These are phyloP conservation scores for Ochotona princeps DNA, from an alignment of 2,113 vertebrate species.

Conservation along the genomic window DNA sequence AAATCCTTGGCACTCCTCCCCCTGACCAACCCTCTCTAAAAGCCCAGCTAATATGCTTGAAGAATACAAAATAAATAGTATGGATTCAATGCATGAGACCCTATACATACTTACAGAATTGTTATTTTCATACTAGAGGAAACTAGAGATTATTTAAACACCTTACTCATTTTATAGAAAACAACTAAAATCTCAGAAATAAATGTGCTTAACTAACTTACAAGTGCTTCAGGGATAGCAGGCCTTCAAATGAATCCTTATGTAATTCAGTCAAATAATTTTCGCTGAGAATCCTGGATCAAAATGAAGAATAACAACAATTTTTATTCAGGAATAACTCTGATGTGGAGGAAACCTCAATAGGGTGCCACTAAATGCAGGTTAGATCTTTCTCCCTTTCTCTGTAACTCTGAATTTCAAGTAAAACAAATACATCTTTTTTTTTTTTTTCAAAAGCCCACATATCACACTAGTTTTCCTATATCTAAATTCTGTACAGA, in stretches of 20 bases:
- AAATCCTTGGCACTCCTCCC: too few relatives aligned
- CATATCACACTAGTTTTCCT: too few relatives aligned
- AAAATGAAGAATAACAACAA: neutral
- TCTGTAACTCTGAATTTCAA: too few relatives aligned
- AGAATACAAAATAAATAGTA: neutral
- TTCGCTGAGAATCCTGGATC: conserved; percentile 74
- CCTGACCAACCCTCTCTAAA: too few relatives aligned
- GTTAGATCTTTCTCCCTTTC: too few relatives aligned
- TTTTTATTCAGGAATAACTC: too few relatives aligned
- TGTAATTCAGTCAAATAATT: conserved; percentile 75
- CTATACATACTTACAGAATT: neutral
- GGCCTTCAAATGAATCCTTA: conserved; percentile 79
- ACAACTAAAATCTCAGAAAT: conserved; percentile 1
- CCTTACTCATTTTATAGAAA: neutral
- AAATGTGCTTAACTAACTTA: conserved; percentile 74
- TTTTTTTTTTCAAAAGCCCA: too few relatives aligned
- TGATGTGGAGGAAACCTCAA: too few relatives aligned
- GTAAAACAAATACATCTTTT: too few relatives aligned
- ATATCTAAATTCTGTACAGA: too few relatives aligned
- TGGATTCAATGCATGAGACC: neutral
- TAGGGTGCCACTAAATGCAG: too few relatives aligned
- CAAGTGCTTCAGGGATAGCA: conserved; percentile 82
- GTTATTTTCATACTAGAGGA: neutral
- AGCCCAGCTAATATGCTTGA: neutral
- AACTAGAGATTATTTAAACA: neutral